Evolutionary conservation across 2,113 vertebrate species (phyloP), one percentile per base, ranked within the genome.

Genomic region (Cavia porcellus): DNA sequence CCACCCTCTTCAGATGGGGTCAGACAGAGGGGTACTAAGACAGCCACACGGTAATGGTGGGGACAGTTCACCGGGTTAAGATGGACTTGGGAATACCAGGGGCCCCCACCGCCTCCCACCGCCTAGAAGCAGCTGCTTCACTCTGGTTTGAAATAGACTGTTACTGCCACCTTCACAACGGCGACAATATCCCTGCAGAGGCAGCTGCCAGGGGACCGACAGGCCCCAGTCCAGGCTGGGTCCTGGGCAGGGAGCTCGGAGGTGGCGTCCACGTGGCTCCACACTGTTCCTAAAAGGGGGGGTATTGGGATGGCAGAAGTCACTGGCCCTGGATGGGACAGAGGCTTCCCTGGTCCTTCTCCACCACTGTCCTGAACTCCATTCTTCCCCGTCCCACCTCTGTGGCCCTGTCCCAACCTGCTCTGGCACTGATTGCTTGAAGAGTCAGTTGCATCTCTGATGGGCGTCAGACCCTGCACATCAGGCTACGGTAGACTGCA

Each of bases 401-500:
- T 61, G 17, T 35, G 50, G 47, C 72, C 35, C 25, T 15, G 6
- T 20, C 74, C 52, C 13, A 8, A 32, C n/a, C 90, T 68, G 35
- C 0, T 2, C 0, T 28, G 32, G 28, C 42, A 3, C 17, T 45
- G 52, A 90, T 59, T 22, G 72, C 87, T 91, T 89, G 79, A 61
- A 90, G 89, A 96, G 17, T 62, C 90, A 47, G 70, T 82, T 88
- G 24, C 25, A 17, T 96, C 61, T 86, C 82, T 85, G 70, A n/a
- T 0, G 25, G 66, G 90, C 91, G 86, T 92, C 68, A 81, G 90
- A 74, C 86, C 93, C 92, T 66, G 79, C 70, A 1, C 89, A 20
- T 77, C 5, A 14, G 95, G 94, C 79, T 45, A 79, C 32, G 90
- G 84, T 82, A 97, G 92, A 61, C 81, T 97, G 96, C 94, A 55